Evolutionary conservation across 2,797 vertebrate genomes (phyloP), one percentile per base, ranked within the genome.

Genomic region (Neomorphus geoffroyi): DNA sequence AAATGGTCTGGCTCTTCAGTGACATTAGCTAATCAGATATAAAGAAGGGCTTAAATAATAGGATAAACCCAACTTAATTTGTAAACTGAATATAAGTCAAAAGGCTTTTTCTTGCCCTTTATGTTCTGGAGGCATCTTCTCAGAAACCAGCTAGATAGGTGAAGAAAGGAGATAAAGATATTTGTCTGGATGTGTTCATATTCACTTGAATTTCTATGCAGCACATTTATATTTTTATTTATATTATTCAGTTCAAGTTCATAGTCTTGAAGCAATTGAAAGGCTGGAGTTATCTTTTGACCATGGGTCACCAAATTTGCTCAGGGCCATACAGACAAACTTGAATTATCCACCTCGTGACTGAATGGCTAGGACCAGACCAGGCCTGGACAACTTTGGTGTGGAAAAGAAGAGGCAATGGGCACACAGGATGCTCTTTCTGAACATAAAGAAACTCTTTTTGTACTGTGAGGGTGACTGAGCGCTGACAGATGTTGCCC

Each of bases 1-100:
- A 91, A 96, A 94, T 93, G 70, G 51, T 53, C 48, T 62, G 45
- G 72, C 79, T 96, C 79, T 90, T 83, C 58, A 79, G 85, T 95
- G 89, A 83, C 80, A 75, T 92, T 94, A 94, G 50, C 54, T 94
- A 94, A 95, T 88, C 71, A 91, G 58, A 90, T 91, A 90, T 90
- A 94, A 95, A 91, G 0, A 1, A 90, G 66, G 26, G 2, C 45
- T 90, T 95, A 77, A 80, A 96, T 96, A 95, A 96, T 80, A 88
- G 51, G 50, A 79, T 83, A 61, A 83, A 92, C 93, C 0, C 72
- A 95, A 86, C 70, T 60, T 91, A 84, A 91, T 94, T 92, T 88
- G 30, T 86, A 84, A 90, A 66, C 51, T 60, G 70, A 50, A 75
- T 75, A 41, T 58, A 92, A 91, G 57, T 79, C 61, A 89, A 88